Conservation (phyloP, 53 echinoderm and acorn worm genomes). For the Mesocentrotus franciscanus region DNA sequence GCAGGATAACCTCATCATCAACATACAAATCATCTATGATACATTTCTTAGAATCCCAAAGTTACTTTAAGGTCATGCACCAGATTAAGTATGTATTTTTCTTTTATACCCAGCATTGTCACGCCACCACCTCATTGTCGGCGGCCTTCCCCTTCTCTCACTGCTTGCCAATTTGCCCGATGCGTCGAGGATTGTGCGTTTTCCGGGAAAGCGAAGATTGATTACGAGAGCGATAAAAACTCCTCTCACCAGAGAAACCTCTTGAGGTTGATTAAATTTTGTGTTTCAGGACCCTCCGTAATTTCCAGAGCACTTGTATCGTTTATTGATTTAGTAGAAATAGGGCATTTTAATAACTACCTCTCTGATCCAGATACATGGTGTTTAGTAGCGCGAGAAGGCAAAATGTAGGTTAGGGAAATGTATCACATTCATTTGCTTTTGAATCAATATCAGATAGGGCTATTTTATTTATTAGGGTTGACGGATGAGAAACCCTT, state of each 20-base stretch:
- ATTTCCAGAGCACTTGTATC: neutral
- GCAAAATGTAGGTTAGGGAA: neutral
- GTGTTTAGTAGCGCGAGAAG: neutral
- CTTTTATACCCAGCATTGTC: neutral
- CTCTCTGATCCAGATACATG: neutral
- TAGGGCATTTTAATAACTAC: neutral
- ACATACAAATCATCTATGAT: too few relatives aligned
- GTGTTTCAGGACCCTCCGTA: neutral
- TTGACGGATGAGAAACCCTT: neutral
- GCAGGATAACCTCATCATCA: neutral
- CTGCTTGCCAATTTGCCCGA: neutral
- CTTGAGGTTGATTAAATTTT: slow-evolving; percentile 50
- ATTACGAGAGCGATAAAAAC: slow-evolving; percentile 17
- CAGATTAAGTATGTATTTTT: neutral
- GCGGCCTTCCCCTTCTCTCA: neutral
- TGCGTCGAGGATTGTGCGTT: slow-evolving; percentile 39
- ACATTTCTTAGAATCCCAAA: neutral
- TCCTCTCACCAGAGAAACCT: neutral
- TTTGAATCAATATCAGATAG: neutral
- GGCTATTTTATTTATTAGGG: neutral
- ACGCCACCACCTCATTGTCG: neutral
- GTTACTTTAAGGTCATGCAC: neutral
- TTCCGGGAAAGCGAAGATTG: slow-evolving; percentile 57
- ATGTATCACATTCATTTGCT: neutral
- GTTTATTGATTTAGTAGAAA: slow-evolving; percentile 1